Evolutionary conservation across 2,113 vertebrate species (phyloP), one percentile per base, ranked within the genome.

Genomic region (Sitta europaea): DNA sequence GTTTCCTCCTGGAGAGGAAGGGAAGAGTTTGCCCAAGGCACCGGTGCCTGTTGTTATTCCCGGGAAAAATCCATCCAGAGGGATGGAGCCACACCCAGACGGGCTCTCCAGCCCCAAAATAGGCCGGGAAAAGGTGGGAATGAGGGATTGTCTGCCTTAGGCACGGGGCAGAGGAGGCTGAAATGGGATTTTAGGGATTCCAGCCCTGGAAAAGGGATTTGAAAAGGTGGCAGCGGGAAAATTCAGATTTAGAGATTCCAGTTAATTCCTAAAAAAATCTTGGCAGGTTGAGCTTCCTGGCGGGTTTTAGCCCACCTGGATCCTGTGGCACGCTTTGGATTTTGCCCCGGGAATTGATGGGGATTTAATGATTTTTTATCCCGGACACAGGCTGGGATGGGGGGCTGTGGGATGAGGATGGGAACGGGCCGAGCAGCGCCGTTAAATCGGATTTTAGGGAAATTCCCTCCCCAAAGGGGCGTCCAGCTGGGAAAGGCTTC

Each of bases 1-100:
- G 65, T 82, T 95, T 92, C 88, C 90, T 85, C 40, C 54, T 4
- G 35, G 51, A 36, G 50, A 79, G 78, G 74, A 86, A 94, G 88
- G 74, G 62, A 80, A 13, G 71, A 53, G 67, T 67, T 91, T 68
- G 84, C 87, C 28, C 2, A 29, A 87, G 84, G 87, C 84, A 54
- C n/a, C 14, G 29, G 31, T 10, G 53, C n/a, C 45, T 50, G 67
- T 14, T 43, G 76, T 9, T 73, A 48, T 66, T 66, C 62, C 54
- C 0, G 9, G 47, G 66, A 61, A 75, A 55, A 29, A 71, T 21
- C 25, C 54, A 90, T 82, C 45, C 78, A 29, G 20, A 33, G 29
- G 33, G 72, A 24, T 19, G 66, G 24, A 50, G 24, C 29, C 23
- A 8, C 71, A 20, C 7, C 50, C 43, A 55, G 36, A 9, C 5